Evolutionary conservation across 2,888 invertebrate species (phyloP).

Genomic region (Desoria tigrina): DNA sequence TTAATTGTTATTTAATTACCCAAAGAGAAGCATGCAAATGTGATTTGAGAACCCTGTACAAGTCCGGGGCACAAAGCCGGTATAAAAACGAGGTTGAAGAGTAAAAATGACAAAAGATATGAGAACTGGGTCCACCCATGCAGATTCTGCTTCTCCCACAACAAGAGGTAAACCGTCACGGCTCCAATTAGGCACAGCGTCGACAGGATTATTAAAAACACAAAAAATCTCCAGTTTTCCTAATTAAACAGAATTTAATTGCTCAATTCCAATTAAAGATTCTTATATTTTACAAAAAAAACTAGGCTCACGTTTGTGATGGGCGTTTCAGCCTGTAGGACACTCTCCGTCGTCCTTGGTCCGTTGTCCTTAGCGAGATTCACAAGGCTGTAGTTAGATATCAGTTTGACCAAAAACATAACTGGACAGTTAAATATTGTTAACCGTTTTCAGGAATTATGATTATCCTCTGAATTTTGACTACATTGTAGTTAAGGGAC

Average conservation of each 20-base stretch:
- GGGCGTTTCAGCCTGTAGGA: not conserved
- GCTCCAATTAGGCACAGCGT: conserved; percentile 44
- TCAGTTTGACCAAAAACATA: too few species aligned
- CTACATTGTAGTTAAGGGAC: too few species aligned
- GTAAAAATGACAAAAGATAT: conserved; percentile 11
- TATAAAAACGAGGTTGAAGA: conserved; percentile 33
- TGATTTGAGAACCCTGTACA: conserved; percentile 18
- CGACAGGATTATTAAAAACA: conserved; percentile 40
- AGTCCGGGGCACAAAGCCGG: conserved; percentile 33
- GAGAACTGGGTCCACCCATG: conserved; percentile 11
- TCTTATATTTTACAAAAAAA: not conserved
- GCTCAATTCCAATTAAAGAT: not conserved
- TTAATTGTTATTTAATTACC: too few species aligned
- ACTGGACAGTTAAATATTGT: too few species aligned
- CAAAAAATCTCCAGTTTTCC: conserved; percentile 41
- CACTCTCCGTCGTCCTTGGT: not conserved
- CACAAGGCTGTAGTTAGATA: too few species aligned
- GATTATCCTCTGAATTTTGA: too few species aligned
- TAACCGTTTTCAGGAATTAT: too few species aligned
- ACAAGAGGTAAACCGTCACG: conserved; percentile 15
- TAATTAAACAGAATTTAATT: conserved; percentile 4
- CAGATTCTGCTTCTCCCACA: conserved; percentile 16
- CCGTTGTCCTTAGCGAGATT: not conserved
- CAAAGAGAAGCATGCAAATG: conserved; percentile 14
- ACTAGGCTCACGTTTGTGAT: conserved; percentile 27